phyloP scores from a whole-genome alignment of 64 coral and sea anemone species.

The Montipora capricornis region DNA sequence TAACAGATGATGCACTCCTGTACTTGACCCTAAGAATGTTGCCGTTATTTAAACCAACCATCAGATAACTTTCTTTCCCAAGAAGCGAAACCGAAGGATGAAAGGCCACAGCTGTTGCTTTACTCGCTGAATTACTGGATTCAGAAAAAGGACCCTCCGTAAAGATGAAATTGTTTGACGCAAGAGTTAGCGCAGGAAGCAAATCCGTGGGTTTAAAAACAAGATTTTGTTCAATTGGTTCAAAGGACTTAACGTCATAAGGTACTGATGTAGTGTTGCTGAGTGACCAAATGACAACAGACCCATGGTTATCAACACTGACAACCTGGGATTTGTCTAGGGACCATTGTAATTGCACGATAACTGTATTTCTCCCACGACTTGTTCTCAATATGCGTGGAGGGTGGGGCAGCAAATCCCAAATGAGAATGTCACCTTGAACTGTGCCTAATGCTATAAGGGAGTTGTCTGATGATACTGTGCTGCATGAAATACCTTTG shows the following conservation, averaged over 20 bases:
- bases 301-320: slow-evolving; percentile 71
- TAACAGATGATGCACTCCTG: neutral
- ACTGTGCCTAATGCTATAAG: slow-evolving; percentile 74
- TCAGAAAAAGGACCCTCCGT: slow-evolving; percentile 66
- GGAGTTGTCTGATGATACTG: slow-evolving; percentile 72
- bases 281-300: slow-evolving; percentile 77
- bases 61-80: slow-evolving; percentile 65
- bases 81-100: slow-evolving; percentile 78
- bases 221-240: slow-evolving; percentile 71
- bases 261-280: slow-evolving; percentile 42
- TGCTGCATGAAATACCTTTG: slow-evolving; percentile 70
- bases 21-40: slow-evolving; percentile 82
- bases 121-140: slow-evolving; percentile 33
- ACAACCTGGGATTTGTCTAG: slow-evolving; percentile 64
- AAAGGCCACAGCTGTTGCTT: slow-evolving; percentile 60
- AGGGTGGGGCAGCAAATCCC: slow-evolving; percentile 71
- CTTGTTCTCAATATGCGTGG: slow-evolving; percentile 77
- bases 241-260: slow-evolving; percentile 79
- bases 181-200: slow-evolving; percentile 35
- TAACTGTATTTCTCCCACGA: slow-evolving; percentile 52
- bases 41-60: slow-evolving; percentile 79
- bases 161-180: slow-evolving; percentile 53
- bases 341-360: slow-evolving; percentile 72
- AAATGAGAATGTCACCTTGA: slow-evolving; percentile 81
- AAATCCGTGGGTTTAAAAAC: slow-evolving; percentile 69